Base-by-base conservation (phyloP, 2,113 vertebrate species). In the western clawed frog (Xenopus tropicalis) region DNA sequence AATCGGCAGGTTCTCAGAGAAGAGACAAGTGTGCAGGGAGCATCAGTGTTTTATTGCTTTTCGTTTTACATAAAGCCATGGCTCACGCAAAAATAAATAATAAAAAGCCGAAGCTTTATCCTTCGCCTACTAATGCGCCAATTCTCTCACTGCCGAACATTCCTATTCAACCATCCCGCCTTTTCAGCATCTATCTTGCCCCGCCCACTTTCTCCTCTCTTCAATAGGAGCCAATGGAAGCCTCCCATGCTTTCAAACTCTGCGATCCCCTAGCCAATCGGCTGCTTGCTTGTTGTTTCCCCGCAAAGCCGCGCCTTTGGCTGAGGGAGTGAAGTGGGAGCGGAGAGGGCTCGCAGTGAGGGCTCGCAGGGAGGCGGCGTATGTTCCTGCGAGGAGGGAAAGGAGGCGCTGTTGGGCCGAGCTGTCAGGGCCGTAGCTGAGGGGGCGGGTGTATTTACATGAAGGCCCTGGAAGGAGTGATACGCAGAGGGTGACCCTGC, bases 401-500 rank as follows among this genome's bases (percentile, higher is more conserved):
- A 59, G 51, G 29, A 23, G 48, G 69, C 61, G 62, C 12, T 64
- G 66, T 42, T 29, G 14, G 11, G 14, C 9, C 46, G 16, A 48
- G 13, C 12, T 14, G 46, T 13, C 10, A 29, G 21, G 19, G 43
- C 0, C 42, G 20, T n/a, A 57, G 64, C 17, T 57, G 44, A 44
- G 37, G 63, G 25, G 52, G 72, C 51, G 25, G n/a, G 75, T 79
- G 77, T 20, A 48, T 48, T 48, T 48, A 48, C 46, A 48, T 48
- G 12, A 29, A 7, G 24, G 9, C 10, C 51, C 5, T 17, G 22
- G 17, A 14, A 12, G 52, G 46, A 14, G 65, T 21, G 61, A 70
- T 51, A 61, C 14, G 77, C 29, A 14, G 48, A 43, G 42, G 65
- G 67, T 3, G 70, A 6, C 70, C 23, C 46, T 20, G 74, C 20